Conservation (phyloP, 2,797 vertebrate species). For the Ptychobarbus kaznakovi region DNA sequence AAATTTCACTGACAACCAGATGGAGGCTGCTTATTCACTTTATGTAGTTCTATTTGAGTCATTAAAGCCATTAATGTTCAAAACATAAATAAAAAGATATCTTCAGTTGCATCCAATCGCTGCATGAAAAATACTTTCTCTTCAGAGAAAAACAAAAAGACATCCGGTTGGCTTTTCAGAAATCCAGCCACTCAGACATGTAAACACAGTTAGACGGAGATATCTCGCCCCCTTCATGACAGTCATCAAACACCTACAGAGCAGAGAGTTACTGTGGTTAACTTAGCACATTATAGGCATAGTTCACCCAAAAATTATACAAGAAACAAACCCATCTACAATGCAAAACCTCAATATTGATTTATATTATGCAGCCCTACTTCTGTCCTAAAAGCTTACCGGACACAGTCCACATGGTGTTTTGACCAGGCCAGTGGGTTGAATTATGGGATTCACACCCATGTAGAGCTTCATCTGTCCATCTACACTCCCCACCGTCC, state of each 20-base stretch:
- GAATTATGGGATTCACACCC: constrained; percentile 87
- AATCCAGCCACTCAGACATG: constrained; percentile 94
- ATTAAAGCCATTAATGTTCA: constrained; percentile 34
- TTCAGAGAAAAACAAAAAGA: constrained; percentile 59
- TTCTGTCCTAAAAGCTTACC: constrained; percentile 73
- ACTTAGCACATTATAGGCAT: not conserved
- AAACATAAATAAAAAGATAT: constrained; percentile 53
- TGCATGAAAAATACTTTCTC: constrained; percentile 55
- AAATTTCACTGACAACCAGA: not conserved
- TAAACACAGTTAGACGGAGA: constrained; percentile 94
- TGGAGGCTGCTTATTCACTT: constrained; percentile 8
- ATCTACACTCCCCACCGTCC: constrained; percentile 92
- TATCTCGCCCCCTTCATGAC: constrained; percentile 94
- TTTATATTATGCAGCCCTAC: not conserved
- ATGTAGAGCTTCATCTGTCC: constrained; percentile 95
- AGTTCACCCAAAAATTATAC: not conserved
- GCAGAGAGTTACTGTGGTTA: constrained; percentile 42
- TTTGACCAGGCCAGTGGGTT: constrained; percentile 90
- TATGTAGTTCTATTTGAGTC: not conserved
- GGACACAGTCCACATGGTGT: constrained; percentile 95
- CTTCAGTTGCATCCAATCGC: constrained; percentile 30
- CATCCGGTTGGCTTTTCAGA: constrained; percentile 71
- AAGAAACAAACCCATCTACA: not conserved
- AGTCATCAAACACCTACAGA: constrained; percentile 94
- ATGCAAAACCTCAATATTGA: not conserved